phyloP scores from a whole-genome alignment of 2,888 invertebrate species.

The Lycophotia porphyrea region DNA sequence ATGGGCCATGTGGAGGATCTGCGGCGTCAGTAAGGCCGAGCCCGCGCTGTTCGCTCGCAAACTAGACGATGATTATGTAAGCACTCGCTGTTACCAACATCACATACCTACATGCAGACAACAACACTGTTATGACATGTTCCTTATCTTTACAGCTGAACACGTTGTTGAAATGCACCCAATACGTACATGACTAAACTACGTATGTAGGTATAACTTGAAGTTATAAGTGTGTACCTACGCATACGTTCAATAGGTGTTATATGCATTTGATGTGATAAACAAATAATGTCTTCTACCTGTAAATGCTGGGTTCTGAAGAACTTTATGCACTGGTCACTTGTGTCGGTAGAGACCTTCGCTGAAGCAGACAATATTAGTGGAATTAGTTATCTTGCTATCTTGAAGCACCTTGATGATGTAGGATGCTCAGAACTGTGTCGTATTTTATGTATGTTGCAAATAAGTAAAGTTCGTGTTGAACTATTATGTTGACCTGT shows the following conservation, averaged over 20 bases:
- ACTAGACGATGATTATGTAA: slow-evolving; percentile 86
- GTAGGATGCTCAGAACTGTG: slow-evolving; percentile 24
- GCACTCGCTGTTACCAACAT: slow-evolving; percentile 65
- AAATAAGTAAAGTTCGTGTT: slow-evolving; percentile 20
- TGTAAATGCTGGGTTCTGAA: slow-evolving; percentile 32
- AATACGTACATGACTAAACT: slow-evolving; percentile 20
- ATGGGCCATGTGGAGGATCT: slow-evolving; percentile 90
- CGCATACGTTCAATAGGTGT: slow-evolving; percentile 16
- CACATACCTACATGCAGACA: slow-evolving; percentile 46
- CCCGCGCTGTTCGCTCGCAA: slow-evolving; percentile 83
- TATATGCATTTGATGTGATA: slow-evolving; percentile 19
- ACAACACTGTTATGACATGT: slow-evolving; percentile 58
- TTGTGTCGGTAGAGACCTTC: slow-evolving; percentile 20
- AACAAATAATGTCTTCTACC: slow-evolving; percentile 35
- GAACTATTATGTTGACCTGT: slow-evolving; percentile 82
- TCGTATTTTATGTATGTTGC: not conserved
- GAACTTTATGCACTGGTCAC: slow-evolving; percentile 25
- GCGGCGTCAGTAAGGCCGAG: slow-evolving; percentile 88
- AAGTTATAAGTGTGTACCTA: slow-evolving; percentile 20
- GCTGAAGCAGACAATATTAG: slow-evolving; percentile 21
- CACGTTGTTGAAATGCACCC: slow-evolving; percentile 44
- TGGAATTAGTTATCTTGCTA: slow-evolving; percentile 43
- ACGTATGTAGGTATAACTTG: slow-evolving; percentile 18
- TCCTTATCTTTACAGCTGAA: slow-evolving; percentile 63
- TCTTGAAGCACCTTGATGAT: slow-evolving; percentile 7